Evolutionary conservation across 2,797 vertebrate species (phyloP).

Genomic region (Micromesistius poutassou): DNA sequence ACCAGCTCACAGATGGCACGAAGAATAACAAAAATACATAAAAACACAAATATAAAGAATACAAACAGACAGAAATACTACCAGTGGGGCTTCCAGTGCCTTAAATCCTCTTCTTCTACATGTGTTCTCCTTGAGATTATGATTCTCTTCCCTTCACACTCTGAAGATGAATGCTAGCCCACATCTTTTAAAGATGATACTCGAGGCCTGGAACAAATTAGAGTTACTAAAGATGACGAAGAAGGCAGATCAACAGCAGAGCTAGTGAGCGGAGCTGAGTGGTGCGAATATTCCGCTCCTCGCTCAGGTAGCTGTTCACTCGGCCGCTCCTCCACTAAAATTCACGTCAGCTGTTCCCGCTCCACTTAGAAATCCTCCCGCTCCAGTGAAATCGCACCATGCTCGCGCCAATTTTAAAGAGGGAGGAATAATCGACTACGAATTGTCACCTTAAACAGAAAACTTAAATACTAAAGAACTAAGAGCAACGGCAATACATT

Average conservation of each 20-base stretch:
- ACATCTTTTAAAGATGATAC: constrained; percentile 29
- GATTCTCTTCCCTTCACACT: constrained; percentile 31
- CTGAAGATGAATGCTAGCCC: background rate
- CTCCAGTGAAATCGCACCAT: too few species aligned
- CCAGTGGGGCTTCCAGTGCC: background rate
- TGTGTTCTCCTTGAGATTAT: constrained; percentile 64
- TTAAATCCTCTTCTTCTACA: constrained; percentile 7
- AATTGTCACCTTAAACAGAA: too few species aligned
- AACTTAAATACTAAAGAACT: too few species aligned
- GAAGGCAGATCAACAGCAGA: constrained; percentile 52
- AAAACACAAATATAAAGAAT: background rate
- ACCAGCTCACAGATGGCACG: background rate
- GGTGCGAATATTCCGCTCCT: too few species aligned
- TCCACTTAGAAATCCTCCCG: too few species aligned
- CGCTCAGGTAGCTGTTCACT: too few species aligned
- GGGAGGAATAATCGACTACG: too few species aligned
- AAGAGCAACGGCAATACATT: too few species aligned
- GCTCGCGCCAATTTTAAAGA: too few species aligned
- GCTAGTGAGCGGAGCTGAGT: too few species aligned
- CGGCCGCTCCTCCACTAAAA: too few species aligned
- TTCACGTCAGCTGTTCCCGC: too few species aligned
- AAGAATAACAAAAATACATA: background rate
- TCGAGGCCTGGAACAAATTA: constrained; percentile 65
- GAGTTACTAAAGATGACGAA: constrained; percentile 68
- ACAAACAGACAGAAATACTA: background rate